Evolutionary conservation across 2,113 vertebrate species (phyloP), one percentile per base, ranked within the genome.

Genomic region (Piaya cayana): DNA sequence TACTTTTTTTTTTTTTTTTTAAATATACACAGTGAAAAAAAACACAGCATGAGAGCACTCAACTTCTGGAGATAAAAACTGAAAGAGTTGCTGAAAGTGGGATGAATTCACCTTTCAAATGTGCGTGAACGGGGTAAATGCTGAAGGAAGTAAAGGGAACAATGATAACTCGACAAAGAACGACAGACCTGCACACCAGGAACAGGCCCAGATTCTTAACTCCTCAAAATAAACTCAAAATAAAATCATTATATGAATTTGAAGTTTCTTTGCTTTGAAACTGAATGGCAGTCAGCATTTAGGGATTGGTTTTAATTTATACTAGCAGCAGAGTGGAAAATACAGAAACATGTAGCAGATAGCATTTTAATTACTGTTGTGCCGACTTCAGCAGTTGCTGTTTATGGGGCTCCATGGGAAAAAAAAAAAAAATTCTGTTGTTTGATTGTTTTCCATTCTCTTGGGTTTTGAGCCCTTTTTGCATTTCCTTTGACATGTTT

Each of bases 321-420:
- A 68, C 7, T 67, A 86, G 74, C 72, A 92, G 80, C 76, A 86
- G 86, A 81, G 72, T 60, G 93, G 90, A 96, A 95, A 96, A 86
- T 71, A 81, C 72, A 88, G 82, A 86, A 88, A 77, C 76, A 63
- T 71, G 39, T 1, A 1, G 43, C 14, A 19, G 6, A 76, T 42
- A 86, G 82, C 43, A 42, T 58, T 97, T 92, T 71, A 95, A 79
- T 92, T 79, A 68, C 68, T 70, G 68, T 2, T 1, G 6, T 81
- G 90, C 85, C 83, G 86, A 92, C 64, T 77, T 96, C 90, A 95
- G 88, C 94, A 96, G 64, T 95, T 97, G 92, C 90, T 78, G 16
- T 86, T 90, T 63, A 77, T 34, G 49, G 60, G 83, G 47, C 18
- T 88, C 59, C 3, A 15, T 37, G 76, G 59, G 9, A 50, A 58